Percentiles rank a stretch among this genome's conserved stretches.
Conservation (phyloP, 2,888 invertebrate species). For the Idaea straminata region DNA sequence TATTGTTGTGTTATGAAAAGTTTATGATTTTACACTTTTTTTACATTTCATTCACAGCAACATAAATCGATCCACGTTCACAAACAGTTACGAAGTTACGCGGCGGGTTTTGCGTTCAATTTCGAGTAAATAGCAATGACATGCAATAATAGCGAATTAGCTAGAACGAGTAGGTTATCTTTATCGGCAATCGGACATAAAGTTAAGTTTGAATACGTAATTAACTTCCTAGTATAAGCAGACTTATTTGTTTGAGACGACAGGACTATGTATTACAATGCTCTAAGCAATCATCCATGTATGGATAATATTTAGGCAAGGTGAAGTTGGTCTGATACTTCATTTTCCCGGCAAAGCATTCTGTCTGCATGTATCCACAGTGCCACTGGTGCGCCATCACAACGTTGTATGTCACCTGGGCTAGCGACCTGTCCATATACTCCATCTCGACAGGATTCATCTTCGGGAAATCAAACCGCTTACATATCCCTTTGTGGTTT, state of each 20-base stretch:
- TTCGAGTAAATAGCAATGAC: background rate
- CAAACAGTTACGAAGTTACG: background rate
- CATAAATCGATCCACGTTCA: conserved; percentile 12
- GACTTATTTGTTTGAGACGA: background rate
- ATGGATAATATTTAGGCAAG: background rate
- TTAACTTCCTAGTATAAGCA: background rate
- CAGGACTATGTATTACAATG: background rate
- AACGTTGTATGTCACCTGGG: conserved; percentile 33
- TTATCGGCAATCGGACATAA: background rate
- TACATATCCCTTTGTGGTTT: conserved; percentile 51
- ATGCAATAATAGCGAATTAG: background rate
- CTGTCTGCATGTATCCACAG: conserved; percentile 18
- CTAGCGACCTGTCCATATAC: conserved; percentile 41
- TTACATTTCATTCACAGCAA: conserved; percentile 28
- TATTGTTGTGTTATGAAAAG: conserved; percentile 11
- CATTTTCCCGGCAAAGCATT: conserved; percentile 21
- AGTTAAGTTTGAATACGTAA: background rate
- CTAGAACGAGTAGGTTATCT: background rate
- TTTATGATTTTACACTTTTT: conserved; percentile 23
- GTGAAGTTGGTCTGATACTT: background rate
- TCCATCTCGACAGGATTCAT: conserved; percentile 43
- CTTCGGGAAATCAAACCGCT: conserved; percentile 48
- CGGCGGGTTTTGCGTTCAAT: background rate
- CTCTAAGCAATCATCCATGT: background rate
- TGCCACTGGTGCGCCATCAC: conserved; percentile 44